Evolutionary conservation across 2,888 invertebrate species (phyloP).

Genomic region (Andrena praecox): DNA sequence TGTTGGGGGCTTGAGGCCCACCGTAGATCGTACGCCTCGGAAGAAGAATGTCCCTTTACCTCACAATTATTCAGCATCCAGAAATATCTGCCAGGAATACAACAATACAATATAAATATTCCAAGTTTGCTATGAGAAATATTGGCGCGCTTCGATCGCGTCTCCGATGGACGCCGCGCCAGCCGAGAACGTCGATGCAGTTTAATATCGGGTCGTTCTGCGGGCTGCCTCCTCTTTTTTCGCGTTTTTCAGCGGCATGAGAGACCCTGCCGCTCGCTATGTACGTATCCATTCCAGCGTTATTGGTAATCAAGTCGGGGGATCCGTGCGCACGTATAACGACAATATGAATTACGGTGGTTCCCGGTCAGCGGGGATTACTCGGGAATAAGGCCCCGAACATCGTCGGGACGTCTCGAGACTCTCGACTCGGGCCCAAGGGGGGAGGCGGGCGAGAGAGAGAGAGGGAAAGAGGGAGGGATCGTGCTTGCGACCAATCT

Average conservation of each 20-base stretch:
- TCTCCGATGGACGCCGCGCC: not conserved
- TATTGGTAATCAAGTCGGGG: conserved; percentile 77
- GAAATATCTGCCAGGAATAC: not conserved
- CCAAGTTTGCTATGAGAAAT: not conserved
- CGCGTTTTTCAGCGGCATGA: conserved; percentile 41
- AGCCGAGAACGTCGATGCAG: not conserved
- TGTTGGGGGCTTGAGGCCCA: not conserved
- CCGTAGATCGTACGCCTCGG: not conserved
- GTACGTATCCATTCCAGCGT: conserved; percentile 58
- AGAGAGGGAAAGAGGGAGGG: conserved; percentile 1
- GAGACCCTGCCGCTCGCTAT: conserved; percentile 56
- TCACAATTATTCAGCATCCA: not conserved
- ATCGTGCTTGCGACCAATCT: conserved; percentile 48
- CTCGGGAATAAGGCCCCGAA: conserved; percentile 72
- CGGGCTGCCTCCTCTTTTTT: conserved; percentile 3
- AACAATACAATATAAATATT: not conserved
- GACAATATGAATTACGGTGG: conserved; percentile 78
- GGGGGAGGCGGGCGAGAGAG: too few species aligned
- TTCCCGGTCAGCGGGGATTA: conserved; percentile 65
- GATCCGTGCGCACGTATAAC: conserved; percentile 72
- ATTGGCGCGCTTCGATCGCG: not conserved
- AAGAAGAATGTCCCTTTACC: not conserved
- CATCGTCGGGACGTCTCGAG: conserved; percentile 45
- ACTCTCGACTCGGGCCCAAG: conserved; percentile 4
- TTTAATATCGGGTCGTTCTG: conserved; percentile 10